A percentile compares a stretch with the other conserved stretches of the same genome.
Evolutionary conservation across 2,888 invertebrate species (phyloP).

Genomic region (Dynastes maya): DNA sequence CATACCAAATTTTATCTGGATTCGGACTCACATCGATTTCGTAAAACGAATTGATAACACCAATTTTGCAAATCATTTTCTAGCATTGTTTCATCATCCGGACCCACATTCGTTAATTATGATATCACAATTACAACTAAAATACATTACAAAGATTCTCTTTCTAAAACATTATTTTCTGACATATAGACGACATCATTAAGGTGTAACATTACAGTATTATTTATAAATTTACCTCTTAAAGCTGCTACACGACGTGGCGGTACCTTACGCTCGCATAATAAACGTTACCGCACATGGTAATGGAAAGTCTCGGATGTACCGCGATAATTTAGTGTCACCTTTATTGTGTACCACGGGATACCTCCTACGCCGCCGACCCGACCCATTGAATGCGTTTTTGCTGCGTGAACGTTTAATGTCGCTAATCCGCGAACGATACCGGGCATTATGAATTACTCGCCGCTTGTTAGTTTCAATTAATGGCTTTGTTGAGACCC

Average conservation of each 20-base stretch:
- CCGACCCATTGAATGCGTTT: background rate
- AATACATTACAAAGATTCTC: no score
- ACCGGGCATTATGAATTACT: background rate
- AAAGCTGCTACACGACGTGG: background rate
- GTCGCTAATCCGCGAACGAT: slow-evolving; percentile 17
- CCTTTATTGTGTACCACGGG: slow-evolving; percentile 32
- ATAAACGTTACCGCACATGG: slow-evolving; percentile 35
- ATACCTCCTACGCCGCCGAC: slow-evolving; percentile 42
- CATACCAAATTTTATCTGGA: no score
- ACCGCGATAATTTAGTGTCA: slow-evolving; percentile 44
- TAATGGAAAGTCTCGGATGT: slow-evolving; percentile 30
- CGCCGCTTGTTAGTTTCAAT: slow-evolving; percentile 26
- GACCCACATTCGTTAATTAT: no score
- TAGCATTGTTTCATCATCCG: no score
- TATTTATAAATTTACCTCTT: no score
- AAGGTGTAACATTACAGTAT: no score
- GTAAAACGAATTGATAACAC: no score
- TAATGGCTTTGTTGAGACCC: slow-evolving; percentile 16
- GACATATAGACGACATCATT: no score
- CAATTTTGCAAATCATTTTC: no score
- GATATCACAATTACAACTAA: no score
- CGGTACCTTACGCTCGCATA: slow-evolving; percentile 11
- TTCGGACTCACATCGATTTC: no score
- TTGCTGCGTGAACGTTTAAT: slow-evolving; percentile 6
- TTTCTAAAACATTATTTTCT: no score